Evolutionary conservation across 2,113 vertebrate species (phyloP).

Genomic region (Ranitomeya imitator): DNA sequence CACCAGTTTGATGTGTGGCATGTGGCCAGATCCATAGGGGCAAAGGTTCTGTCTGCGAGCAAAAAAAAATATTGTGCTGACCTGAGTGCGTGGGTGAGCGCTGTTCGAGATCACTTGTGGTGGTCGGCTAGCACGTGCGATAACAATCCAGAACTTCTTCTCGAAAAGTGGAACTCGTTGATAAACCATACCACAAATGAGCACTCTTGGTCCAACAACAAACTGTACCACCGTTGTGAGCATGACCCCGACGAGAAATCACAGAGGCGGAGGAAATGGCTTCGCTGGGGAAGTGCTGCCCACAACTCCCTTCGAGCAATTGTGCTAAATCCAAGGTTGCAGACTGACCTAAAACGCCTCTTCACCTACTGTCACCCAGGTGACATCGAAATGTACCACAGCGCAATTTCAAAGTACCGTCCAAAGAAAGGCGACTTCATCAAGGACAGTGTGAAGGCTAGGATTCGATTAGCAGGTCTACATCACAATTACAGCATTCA

Average conservation of each 20-base stretch:
- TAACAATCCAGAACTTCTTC: conserved; percentile 1
- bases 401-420: not conserved
- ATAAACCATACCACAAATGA: not conserved
- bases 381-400: not conserved
- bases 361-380: not conserved
- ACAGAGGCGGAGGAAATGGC: not conserved
- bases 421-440: not conserved
- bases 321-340: not conserved
- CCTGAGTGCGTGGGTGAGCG: not conserved
- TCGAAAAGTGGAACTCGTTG: conserved; percentile 1
- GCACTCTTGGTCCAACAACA: conserved; percentile 6
- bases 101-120: not conserved
- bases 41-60: not conserved
- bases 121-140: not conserved
- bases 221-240: not conserved
- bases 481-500: not conserved
- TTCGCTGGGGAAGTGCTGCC: not conserved
- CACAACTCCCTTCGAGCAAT: not conserved
- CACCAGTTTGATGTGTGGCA: not conserved
- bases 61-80: not conserved
- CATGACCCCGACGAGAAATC: not conserved
- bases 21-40: not conserved
- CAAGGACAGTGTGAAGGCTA: not conserved
- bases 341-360: not conserved
- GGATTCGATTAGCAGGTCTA: not conserved